Base-by-base conservation (phyloP, 2,797 vertebrate species). In the Graptemys geographica region DNA sequence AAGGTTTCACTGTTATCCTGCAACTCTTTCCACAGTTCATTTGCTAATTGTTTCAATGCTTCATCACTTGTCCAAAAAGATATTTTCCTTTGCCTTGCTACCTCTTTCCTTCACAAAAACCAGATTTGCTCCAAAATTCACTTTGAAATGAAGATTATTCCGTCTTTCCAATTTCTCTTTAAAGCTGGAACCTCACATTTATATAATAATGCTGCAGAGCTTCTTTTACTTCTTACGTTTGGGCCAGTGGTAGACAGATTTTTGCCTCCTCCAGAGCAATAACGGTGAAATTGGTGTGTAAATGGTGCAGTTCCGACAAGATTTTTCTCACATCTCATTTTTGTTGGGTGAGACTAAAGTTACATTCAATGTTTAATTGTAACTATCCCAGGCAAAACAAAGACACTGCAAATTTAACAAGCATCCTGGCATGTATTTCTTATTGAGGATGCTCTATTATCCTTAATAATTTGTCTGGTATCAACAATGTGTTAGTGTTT, bases 281-380 rank as follows among this genome's bases (percentile, higher is more conserved):
- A 5, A 23, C 25, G 3, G 23, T 27, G 86, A 88, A 59, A 23
- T 5, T 7, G 31, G 23, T 55, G 11, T 0, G 79, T 81, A 56
- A 44, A n/a, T 2, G 0, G 18, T 51, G 6, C n/a, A 52, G 41
- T 31, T 2, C 4, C 31, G 5, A 15, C 44, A 81, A 72, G 6
- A 27, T 6, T 5, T 59, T 57, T 72, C 83, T 11, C 85, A 72
- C 9, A 13, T 41, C 37, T 72, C 47, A 25, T 6, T 37, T 93
- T 47, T 15, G 51, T 3, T 41, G 37, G 4, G 41, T 44, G 21
- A 83, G 2, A 52, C 9, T 72, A 23, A 87, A 16, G 2, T 16
- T 84, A 51, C 9, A 23, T 37, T 3, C 9, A 55, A 1, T 3
- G 0, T 19, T 95, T 79, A 23, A 7, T 23, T 69, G 74, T 49